These are phyloP conservation scores for Oligia strigilis DNA, from an alignment of 2,888 invertebrate species.

Conservation along the genomic window DNA sequence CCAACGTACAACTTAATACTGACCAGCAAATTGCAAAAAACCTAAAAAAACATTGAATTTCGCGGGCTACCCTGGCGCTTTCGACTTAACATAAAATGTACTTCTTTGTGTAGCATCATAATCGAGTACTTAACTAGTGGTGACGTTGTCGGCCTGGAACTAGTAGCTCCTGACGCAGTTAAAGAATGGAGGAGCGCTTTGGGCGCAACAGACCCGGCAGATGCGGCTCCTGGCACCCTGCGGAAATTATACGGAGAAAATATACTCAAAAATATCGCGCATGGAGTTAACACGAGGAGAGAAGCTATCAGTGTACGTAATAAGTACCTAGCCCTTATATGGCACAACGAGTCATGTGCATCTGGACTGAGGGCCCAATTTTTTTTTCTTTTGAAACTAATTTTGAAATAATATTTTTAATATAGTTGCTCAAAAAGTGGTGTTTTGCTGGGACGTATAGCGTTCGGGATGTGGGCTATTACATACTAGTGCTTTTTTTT, in stretches of 20 bases:
- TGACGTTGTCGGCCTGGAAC: conserved; percentile 93
- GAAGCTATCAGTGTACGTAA: conserved; percentile 85
- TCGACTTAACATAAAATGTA: background rate
- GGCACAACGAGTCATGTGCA: background rate
- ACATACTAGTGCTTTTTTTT: too few species aligned
- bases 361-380: too few species aligned
- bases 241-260: conserved; percentile 92
- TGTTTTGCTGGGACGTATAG: too few species aligned
- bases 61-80: too few species aligned
- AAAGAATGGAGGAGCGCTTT: conserved; percentile 91
- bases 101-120: conserved; percentile 86
- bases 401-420: background rate
- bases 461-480: too few species aligned
- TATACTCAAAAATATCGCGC: conserved; percentile 92
- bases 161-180: conserved; percentile 93
- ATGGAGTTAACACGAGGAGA: conserved; percentile 92
- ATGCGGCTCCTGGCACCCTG: conserved; percentile 91
- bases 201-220: conserved; percentile 91
- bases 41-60: too few species aligned
- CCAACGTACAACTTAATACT: too few species aligned
- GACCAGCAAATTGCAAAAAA: too few species aligned
- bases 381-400: background rate
- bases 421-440: too few species aligned
- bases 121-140: conserved; percentile 93
- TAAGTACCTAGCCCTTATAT: background rate